These are phyloP conservation scores for Drosophila algonquin DNA, from an alignment of 2,888 invertebrate species.

Conservation along the genomic window DNA sequence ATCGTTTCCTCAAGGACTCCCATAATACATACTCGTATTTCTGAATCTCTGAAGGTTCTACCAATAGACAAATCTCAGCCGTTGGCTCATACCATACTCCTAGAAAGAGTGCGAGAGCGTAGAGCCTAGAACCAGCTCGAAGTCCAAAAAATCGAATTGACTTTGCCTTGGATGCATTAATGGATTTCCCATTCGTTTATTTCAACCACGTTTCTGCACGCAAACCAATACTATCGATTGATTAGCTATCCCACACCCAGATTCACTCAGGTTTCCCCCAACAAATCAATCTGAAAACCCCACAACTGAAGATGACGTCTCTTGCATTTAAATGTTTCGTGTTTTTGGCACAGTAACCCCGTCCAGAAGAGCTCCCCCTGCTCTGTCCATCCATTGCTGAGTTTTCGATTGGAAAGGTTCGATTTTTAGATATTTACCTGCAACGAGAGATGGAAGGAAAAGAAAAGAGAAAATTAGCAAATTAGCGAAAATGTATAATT, in stretches of 20 bases:
- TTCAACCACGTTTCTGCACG: neutral
- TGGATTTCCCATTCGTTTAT: no score
- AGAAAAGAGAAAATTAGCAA: conserved; percentile 72
- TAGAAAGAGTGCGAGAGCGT: no score
- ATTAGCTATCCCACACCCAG: neutral
- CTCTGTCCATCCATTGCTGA: neutral
- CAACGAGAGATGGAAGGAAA: conserved; percentile 72
- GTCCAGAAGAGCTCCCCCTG: neutral
- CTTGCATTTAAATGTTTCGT: conserved; percentile 19
- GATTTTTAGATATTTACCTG: conserved; percentile 70
- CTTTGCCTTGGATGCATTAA: no score
- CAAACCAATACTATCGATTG: neutral
- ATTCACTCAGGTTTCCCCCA: conserved; percentile 8
- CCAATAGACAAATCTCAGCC: no score
- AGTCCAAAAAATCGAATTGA: no score
- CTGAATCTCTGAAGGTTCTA: no score
- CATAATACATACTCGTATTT: no score
- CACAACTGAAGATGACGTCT: conserved; percentile 10
- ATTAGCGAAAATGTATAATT: conserved; percentile 75
- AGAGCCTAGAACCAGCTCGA: no score
- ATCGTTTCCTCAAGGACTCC: no score
- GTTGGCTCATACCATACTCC: no score
- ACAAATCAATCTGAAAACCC: conserved; percentile 19
- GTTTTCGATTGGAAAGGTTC: neutral
- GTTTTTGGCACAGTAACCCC: conserved; percentile 1